Conservation (phyloP, 2,113 vertebrate genomes). For the Eptesicus fuscus region DNA sequence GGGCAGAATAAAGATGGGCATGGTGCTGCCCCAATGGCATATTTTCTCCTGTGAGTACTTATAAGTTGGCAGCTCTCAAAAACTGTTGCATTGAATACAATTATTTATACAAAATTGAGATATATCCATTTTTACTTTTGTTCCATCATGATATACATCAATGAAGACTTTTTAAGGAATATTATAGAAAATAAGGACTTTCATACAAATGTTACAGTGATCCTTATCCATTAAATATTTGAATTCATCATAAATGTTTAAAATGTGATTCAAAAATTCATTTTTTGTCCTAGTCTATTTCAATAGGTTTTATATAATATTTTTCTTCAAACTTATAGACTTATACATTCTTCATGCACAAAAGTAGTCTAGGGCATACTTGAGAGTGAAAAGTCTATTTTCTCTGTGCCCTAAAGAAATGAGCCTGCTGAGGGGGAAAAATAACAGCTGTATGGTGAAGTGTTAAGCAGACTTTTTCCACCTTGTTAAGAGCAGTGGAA, state of each 20-base stretch:
- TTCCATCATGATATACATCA: background rate
- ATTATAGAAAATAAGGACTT: background rate
- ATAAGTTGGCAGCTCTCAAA: background rate
- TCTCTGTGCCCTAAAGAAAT: background rate
- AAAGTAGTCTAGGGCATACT: background rate
- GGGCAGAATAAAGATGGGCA: background rate
- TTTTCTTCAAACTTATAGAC: background rate
- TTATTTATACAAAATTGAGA: background rate
- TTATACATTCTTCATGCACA: background rate
- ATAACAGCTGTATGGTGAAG: background rate
- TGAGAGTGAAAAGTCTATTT: slow-evolving; percentile 36
- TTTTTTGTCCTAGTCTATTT: background rate
- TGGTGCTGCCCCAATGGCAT: background rate
- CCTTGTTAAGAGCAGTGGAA: slow-evolving; percentile 45
- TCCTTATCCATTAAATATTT: background rate
- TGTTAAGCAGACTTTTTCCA: slow-evolving; percentile 22
- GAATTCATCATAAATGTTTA: background rate
- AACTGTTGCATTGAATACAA: background rate
- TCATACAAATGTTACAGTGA: background rate
- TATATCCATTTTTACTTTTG: background rate
- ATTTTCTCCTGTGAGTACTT: background rate
- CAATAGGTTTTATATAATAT: background rate
- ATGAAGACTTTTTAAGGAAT: background rate
- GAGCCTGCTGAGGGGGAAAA: background rate
- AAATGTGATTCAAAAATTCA: background rate